Evolutionary conservation across 1,140 invertebrate species (phyloP).

Genomic region (Lordiphosa collinella): DNA sequence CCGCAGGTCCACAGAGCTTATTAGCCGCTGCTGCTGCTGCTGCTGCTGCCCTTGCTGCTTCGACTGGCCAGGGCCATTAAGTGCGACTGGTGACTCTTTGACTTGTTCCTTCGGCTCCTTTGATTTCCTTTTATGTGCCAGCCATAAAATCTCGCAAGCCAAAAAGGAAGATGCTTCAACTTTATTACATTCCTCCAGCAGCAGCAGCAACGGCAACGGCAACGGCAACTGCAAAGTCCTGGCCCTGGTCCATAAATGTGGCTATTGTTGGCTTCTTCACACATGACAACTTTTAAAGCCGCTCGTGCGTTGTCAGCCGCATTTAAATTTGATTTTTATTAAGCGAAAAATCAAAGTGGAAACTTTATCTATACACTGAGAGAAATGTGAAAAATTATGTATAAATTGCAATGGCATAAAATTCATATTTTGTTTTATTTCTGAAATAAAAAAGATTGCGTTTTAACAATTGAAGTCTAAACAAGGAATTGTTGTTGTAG

Average conservation of each 20-base stretch:
- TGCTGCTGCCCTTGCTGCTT: slow-evolving; percentile 10
- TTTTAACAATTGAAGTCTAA: too few relatives aligned
- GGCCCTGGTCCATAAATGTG: slow-evolving; percentile 33
- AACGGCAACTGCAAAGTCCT: slow-evolving; percentile 1
- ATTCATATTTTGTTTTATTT: too few relatives aligned
- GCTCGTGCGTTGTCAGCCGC: slow-evolving; percentile 65
- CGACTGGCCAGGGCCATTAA: slow-evolving; percentile 16
- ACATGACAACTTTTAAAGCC: slow-evolving; percentile 25
- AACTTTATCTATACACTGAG: slow-evolving; percentile 49
- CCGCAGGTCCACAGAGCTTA: slow-evolving; percentile 32
- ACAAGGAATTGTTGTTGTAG: too few relatives aligned
- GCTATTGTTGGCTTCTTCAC: slow-evolving; percentile 16
- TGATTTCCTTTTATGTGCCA: slow-evolving; percentile 66
- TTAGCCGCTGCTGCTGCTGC: slow-evolving; percentile 25
- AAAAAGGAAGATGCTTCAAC: slow-evolving; percentile 31
- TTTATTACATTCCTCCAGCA: slow-evolving; percentile 64
- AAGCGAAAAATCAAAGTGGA: slow-evolving; percentile 74
- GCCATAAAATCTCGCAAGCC: slow-evolving; percentile 54
- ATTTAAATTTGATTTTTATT: slow-evolving; percentile 78
- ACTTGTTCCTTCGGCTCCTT: slow-evolving; percentile 22
- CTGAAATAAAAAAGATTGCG: too few relatives aligned
- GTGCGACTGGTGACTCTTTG: slow-evolving; percentile 46
- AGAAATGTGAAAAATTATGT: too few relatives aligned
- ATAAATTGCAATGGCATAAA: too few relatives aligned
- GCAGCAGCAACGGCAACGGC: not conserved